Conservation (phyloP, 2,888 invertebrate genomes). For the Aradus depressus region DNA sequence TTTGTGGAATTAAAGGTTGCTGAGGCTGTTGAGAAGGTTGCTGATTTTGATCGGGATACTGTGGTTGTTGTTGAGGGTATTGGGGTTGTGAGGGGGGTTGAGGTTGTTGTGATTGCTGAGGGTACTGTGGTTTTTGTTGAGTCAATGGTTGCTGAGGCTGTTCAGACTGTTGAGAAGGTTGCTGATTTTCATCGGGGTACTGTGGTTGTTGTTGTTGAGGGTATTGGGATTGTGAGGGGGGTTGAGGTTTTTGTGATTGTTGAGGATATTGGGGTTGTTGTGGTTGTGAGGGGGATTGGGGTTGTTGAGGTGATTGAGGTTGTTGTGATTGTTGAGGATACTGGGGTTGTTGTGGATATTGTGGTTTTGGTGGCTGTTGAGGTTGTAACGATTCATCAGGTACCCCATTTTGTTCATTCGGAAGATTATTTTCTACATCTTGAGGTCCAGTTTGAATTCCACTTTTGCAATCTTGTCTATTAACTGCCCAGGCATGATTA, state of each 20-base stretch:
- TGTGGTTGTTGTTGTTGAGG: constrained; percentile 8
- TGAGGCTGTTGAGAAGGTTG: constrained; percentile 16
- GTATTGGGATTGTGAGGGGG: constrained; percentile 9
- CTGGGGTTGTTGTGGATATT: constrained; percentile 13
- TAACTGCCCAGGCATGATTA: constrained; percentile 41
- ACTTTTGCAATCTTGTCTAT: constrained; percentile 30
- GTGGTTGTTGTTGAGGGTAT: constrained; percentile 5
- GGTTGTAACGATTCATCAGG: constrained; percentile 4
- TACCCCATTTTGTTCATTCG: constrained; percentile 7
- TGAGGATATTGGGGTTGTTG: constrained; percentile 19
- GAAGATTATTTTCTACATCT: background rate
- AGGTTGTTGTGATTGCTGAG: constrained; percentile 7
- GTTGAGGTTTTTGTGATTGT: constrained; percentile 20
- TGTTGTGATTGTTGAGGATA: constrained; percentile 12
- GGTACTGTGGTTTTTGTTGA: constrained; percentile 17
- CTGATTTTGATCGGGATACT: background rate
- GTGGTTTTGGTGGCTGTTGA: constrained; percentile 11
- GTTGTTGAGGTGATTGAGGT: constrained; percentile 16
- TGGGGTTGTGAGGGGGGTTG: background rate
- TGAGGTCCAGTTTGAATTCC: background rate
- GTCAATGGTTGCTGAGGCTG: constrained; percentile 8
- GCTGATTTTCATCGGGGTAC: constrained; percentile 4
- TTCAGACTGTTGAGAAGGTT: constrained; percentile 14
- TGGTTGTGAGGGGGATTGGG: constrained; percentile 11
- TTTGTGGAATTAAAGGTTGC: constrained; percentile 13